Evolutionary conservation across 1,140 invertebrate genomes (phyloP).

Genomic region (Temnothorax nylanderi): DNA sequence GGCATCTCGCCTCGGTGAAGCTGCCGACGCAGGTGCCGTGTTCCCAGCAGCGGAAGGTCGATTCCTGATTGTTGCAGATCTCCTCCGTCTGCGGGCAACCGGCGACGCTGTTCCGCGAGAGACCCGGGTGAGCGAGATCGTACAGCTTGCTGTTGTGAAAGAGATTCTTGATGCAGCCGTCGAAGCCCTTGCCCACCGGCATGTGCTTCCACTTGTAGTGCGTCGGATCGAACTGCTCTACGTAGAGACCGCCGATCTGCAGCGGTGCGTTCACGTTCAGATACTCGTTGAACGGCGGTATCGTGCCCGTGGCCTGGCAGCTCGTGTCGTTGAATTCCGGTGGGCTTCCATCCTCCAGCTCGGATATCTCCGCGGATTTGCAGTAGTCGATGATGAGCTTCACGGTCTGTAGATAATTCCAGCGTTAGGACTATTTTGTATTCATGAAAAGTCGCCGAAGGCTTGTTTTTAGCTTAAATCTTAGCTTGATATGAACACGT

Average conservation of each 20-base stretch:
- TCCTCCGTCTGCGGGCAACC: slow-evolving; percentile 97
- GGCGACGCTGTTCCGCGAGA: slow-evolving; percentile 93
- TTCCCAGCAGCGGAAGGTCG: slow-evolving; percentile 94
- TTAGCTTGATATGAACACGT: neutral
- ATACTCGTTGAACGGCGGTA: slow-evolving; percentile 98
- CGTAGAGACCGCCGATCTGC: slow-evolving; percentile 96
- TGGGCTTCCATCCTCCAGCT: slow-evolving; percentile 94
- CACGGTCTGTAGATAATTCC: slow-evolving; percentile 87
- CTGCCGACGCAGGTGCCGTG: slow-evolving; percentile 97
- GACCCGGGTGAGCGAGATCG: slow-evolving; percentile 95
- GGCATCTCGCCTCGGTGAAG: slow-evolving; percentile 94
- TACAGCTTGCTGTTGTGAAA: slow-evolving; percentile 98
- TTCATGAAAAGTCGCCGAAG: neutral
- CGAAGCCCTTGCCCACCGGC: slow-evolving; percentile 95
- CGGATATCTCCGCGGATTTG: slow-evolving; percentile 93
- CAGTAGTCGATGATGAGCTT: slow-evolving; percentile 97
- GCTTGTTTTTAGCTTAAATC: too few relatives aligned
- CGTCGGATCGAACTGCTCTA: slow-evolving; percentile 94
- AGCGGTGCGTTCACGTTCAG: slow-evolving; percentile 98
- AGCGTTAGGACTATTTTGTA: neutral
- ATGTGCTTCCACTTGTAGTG: slow-evolving; percentile 95
- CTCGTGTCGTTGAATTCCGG: slow-evolving; percentile 94
- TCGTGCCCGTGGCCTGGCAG: slow-evolving; percentile 95
- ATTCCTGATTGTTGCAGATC: slow-evolving; percentile 92
- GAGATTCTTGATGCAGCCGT: slow-evolving; percentile 97